These are phyloP conservation scores for Platycheirus albimanus DNA, from an alignment of 2,888 invertebrate genomes.

Conservation along the genomic window DNA sequence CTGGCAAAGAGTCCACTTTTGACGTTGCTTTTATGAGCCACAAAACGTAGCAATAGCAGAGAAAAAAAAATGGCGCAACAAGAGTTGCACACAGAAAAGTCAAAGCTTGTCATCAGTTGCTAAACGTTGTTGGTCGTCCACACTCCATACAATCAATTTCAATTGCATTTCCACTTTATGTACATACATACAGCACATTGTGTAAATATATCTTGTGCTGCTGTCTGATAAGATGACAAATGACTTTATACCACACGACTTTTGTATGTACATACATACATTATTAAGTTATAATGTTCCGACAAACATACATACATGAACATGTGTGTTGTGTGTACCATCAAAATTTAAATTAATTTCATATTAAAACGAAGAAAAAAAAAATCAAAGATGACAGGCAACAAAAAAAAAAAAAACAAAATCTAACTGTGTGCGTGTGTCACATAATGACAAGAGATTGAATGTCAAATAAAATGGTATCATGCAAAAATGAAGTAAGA, in stretches of 20 bases:
- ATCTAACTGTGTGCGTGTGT: constrained; percentile 1
- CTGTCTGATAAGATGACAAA: constrained; percentile 35
- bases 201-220: neutral
- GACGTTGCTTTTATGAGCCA: constrained; percentile 10
- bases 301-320: too few species aligned
- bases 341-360: constrained; percentile 34
- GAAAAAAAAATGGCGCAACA: constrained; percentile 8
- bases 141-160: constrained; percentile 39
- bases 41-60: constrained; percentile 14
- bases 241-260: neutral
- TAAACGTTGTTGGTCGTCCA: constrained; percentile 3
- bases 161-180: constrained; percentile 35
- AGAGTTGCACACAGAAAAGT: constrained; percentile 6
- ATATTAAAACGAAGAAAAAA: constrained; percentile 8
- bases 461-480: constrained; percentile 22
- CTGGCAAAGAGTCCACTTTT: neutral
- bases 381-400: constrained; percentile 3
- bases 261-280: neutral
- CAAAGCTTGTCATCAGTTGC: constrained; percentile 18
- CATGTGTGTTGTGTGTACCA: neutral
- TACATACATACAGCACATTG: neutral
- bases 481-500: constrained; percentile 27
- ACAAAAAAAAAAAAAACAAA: neutral
- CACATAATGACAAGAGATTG: constrained; percentile 20
- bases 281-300: too few species aligned